Percentiles rank a stretch among this genome's conserved stretches.
Evolutionary conservation across 2,888 invertebrate species (phyloP).

Genomic region (Polymixis flavicincta): DNA sequence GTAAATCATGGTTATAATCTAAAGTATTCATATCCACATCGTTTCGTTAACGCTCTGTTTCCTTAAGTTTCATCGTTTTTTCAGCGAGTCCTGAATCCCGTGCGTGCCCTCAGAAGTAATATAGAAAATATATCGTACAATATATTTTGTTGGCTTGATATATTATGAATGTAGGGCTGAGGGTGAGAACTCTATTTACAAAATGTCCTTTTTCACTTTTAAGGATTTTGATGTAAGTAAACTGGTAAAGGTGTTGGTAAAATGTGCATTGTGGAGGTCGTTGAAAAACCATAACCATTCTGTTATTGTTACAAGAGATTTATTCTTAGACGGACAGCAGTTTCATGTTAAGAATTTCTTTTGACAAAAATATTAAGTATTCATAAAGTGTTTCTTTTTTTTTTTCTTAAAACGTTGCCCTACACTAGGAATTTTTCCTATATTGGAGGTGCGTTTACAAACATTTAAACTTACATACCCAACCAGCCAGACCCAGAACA

Average conservation of each 20-base stretch:
- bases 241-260: neutral
- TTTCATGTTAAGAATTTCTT: neutral
- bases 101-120: conserved; percentile 55
- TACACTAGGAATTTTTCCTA: no score
- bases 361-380: neutral
- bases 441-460: no score
- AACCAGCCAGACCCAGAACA: no score
- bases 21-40: conserved; percentile 38
- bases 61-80: conserved; percentile 42
- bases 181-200: conserved; percentile 26
- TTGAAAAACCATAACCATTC: no score
- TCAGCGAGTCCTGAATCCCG: conserved; percentile 38
- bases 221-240: neutral
- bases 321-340: neutral
- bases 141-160: conserved; percentile 52
- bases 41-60: conserved; percentile 25
- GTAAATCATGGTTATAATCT: conserved; percentile 46
- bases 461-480: no score
- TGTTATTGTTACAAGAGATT: neutral
- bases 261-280: neutral
- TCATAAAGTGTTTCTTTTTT: neutral
- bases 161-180: conserved; percentile 29
- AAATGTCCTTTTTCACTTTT: conserved; percentile 28
- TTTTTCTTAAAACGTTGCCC: no score
- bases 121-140: conserved; percentile 52